Percentiles rank a stretch among this genome's conserved stretches.
Evolutionary conservation across 2,113 vertebrate genomes (phyloP).

Genomic region (Colossoma macropomum): DNA sequence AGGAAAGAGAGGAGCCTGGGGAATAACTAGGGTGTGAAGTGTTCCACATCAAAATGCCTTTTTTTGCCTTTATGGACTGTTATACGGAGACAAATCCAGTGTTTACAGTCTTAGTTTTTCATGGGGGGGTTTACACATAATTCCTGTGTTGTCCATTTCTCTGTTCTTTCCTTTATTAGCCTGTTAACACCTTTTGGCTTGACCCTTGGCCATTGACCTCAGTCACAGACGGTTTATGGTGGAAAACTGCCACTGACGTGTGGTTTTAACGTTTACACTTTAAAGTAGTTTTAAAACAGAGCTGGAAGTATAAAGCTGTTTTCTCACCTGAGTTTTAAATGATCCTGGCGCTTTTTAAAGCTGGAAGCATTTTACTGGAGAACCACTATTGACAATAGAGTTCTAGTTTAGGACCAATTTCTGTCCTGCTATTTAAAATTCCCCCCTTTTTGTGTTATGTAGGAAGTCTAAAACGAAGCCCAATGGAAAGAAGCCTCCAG

Average conservation of each 20-base stretch:
- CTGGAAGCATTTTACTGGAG: background rate
- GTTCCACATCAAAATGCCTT: background rate
- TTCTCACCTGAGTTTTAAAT: slow-evolving; percentile 43
- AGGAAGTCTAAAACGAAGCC: slow-evolving; percentile 99
- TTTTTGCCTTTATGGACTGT: background rate
- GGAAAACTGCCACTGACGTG: slow-evolving; percentile 63
- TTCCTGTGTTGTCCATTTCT: background rate
- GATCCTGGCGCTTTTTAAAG: too few species aligned
- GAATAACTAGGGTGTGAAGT: background rate
- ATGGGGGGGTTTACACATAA: background rate
- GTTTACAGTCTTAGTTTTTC: background rate
- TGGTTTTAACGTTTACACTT: slow-evolving; percentile 65
- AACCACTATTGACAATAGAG: background rate
- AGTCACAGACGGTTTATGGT: slow-evolving; percentile 32
- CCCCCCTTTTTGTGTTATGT: slow-evolving; percentile 41
- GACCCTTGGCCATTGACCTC: background rate
- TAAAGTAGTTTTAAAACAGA: slow-evolving; percentile 75
- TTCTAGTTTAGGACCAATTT: background rate
- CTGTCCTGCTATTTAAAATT: background rate
- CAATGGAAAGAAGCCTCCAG: slow-evolving; percentile 93
- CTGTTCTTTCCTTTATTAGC: slow-evolving; percentile 33
- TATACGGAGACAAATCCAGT: background rate
- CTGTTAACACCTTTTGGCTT: slow-evolving; percentile 27
- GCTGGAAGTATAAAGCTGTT: slow-evolving; percentile 65
- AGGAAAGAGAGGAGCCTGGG: background rate